Conservation (phyloP, 2,113 vertebrate genomes). For the Illadopsis cleaveri region DNA sequence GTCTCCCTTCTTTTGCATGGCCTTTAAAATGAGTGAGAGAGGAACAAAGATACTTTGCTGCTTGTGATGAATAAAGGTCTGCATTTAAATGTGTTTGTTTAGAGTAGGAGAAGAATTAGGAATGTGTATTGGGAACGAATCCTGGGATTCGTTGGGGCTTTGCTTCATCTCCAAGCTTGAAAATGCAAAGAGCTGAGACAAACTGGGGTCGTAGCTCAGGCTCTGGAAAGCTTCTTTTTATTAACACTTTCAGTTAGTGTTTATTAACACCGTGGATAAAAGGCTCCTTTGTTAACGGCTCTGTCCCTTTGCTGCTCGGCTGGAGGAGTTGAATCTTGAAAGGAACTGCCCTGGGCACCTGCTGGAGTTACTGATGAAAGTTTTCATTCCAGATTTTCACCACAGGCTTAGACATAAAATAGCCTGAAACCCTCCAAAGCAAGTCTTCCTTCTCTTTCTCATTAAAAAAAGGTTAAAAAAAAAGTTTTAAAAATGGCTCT, state of each 20-base stretch:
- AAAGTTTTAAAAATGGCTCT: background rate
- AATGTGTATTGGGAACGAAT: background rate
- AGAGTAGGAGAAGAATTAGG: background rate
- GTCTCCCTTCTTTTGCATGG: background rate
- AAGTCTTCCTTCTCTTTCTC: background rate
- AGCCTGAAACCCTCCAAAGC: background rate
- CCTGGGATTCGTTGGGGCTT: background rate
- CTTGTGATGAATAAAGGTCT: background rate
- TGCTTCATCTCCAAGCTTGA: background rate
- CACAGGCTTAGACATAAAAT: background rate
- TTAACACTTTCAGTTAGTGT: conserved; percentile 32
- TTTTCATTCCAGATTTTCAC: conserved; percentile 31
- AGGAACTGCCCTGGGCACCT: conserved; percentile 34
- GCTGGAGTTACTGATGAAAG: conserved; percentile 24
- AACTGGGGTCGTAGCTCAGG: background rate
- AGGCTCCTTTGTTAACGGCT: background rate
- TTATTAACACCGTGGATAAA: conserved; percentile 5
- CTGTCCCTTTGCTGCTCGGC: background rate
- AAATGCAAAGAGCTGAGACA: background rate
- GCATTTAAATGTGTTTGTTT: conserved; percentile 12
- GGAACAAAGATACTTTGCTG: background rate
- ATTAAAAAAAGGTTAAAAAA: background rate
- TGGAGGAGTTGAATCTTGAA: conserved; percentile 16
- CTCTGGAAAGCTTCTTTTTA: conserved; percentile 25
- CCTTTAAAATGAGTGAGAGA: background rate